Evolutionary conservation across 2,797 vertebrate species (phyloP).

Genomic region (Anguilla obscura): DNA sequence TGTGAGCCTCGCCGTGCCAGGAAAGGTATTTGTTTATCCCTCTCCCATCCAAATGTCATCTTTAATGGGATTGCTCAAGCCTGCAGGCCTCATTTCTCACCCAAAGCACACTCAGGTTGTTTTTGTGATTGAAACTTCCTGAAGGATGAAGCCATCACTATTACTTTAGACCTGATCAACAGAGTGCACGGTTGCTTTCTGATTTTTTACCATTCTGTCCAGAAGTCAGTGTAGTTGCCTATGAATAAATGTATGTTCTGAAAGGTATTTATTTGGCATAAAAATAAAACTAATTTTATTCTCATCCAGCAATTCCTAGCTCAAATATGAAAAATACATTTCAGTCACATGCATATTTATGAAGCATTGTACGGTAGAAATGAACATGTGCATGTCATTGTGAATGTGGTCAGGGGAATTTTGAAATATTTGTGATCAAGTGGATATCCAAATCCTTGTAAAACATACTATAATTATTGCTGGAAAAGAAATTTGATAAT

Average conservation of each 20-base stretch:
- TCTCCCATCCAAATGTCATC: neutral
- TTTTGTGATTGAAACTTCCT: neutral
- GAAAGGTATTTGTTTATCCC: slow-evolving; percentile 7
- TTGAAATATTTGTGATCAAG: neutral
- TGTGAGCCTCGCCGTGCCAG: neutral
- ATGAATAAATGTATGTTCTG: neutral
- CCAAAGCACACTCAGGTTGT: neutral
- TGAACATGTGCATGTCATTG: neutral
- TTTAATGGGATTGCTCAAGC: slow-evolving; percentile 1
- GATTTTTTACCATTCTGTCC: neutral
- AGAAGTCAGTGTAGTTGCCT: neutral
- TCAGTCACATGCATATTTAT: neutral
- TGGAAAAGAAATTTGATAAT: neutral
- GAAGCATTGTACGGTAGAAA: neutral
- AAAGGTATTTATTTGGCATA: neutral
- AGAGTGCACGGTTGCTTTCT: neutral
- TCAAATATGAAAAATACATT: neutral
- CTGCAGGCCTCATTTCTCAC: neutral
- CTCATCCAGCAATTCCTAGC: neutral
- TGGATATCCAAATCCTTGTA: neutral
- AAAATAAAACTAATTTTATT: neutral
- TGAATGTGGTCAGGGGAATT: neutral
- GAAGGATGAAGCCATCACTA: neutral
- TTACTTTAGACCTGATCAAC: neutral
- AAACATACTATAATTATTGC: neutral